Percentiles rank a stretch among this genome's conserved stretches.
These are phyloP conservation scores for Mustela lutreola DNA, from an alignment of 2,113 vertebrate genomes.

Conservation along the genomic window DNA sequence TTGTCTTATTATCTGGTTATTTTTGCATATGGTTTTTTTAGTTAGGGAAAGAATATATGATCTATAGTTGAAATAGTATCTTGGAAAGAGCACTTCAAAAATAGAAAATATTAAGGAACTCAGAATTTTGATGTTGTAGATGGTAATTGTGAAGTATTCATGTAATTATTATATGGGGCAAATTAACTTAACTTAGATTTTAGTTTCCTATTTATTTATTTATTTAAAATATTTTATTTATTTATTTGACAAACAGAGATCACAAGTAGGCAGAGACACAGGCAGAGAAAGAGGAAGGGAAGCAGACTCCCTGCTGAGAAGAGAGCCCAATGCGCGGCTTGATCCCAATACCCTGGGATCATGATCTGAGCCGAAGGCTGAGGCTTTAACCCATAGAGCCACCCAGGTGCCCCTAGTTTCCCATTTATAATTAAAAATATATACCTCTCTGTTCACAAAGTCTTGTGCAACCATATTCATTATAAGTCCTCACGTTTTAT, in stretches of 20 bases:
- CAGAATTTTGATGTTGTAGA: constrained; percentile 27
- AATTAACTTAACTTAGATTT: constrained; percentile 54
- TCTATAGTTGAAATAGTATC: constrained; percentile 26
- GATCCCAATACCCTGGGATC: too few relatives aligned
- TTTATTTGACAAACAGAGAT: too few relatives aligned
- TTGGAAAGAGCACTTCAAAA: constrained; percentile 17
- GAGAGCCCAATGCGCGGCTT: too few relatives aligned
- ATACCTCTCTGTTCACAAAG: neutral
- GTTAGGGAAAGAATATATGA: constrained; percentile 3
- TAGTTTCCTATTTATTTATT: neutral
- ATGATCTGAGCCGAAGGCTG: too few relatives aligned
- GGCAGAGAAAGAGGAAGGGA: too few relatives aligned
- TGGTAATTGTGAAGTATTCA: constrained; percentile 31
- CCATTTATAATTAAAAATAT: neutral
- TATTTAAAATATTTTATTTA: too few relatives aligned
- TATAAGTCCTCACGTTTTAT: constrained; percentile 38
- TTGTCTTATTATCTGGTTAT: constrained; percentile 40
- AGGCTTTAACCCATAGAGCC: too few relatives aligned
- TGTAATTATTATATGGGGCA: neutral
- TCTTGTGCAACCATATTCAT: neutral
- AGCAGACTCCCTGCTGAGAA: too few relatives aligned
- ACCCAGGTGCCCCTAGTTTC: neutral
- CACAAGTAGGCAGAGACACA: too few relatives aligned
- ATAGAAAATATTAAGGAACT: constrained; percentile 21
- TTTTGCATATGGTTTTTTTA: constrained; percentile 12